phyloP scores from a whole-genome alignment of 1,140 invertebrate species.

The Doryteuthis pealeii region DNA sequence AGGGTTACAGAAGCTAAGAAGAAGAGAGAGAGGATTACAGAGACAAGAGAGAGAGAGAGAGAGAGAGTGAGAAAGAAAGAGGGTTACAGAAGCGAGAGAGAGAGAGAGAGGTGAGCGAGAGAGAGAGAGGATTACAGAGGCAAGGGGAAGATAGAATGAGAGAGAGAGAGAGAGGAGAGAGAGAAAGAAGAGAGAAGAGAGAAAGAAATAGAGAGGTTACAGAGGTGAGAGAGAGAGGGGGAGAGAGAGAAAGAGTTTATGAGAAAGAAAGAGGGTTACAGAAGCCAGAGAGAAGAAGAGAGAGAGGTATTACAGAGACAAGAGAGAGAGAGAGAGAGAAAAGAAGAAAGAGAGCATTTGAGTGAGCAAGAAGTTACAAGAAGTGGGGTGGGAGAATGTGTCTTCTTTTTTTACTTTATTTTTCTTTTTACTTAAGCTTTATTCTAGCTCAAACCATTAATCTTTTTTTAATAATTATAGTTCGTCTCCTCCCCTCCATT shows the following conservation, averaged over 20 bases:
- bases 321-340: neutral
- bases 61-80: constrained; percentile 3
- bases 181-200: constrained; percentile 3
- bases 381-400: neutral
- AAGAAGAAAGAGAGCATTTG: neutral
- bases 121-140: too few relatives aligned
- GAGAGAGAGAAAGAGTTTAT: neutral
- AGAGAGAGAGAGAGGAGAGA: constrained; percentile 5
- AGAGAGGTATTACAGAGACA: neutral
- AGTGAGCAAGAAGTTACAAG: too few relatives aligned
- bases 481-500: too few relatives aligned
- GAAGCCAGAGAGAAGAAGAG: neutral
- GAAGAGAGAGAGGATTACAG: neutral
- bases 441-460: too few relatives aligned
- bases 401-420: too few relatives aligned
- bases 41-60: neutral
- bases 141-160: neutral
- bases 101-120: neutral
- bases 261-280: neutral
- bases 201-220: neutral
- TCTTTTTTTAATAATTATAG: too few relatives aligned
- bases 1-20: neutral
- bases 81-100: neutral
- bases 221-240: neutral
- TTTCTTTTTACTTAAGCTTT: too few relatives aligned